Evolutionary conservation across 1,140 invertebrate species (phyloP).

Genomic region (Drosophila ercepeae): DNA sequence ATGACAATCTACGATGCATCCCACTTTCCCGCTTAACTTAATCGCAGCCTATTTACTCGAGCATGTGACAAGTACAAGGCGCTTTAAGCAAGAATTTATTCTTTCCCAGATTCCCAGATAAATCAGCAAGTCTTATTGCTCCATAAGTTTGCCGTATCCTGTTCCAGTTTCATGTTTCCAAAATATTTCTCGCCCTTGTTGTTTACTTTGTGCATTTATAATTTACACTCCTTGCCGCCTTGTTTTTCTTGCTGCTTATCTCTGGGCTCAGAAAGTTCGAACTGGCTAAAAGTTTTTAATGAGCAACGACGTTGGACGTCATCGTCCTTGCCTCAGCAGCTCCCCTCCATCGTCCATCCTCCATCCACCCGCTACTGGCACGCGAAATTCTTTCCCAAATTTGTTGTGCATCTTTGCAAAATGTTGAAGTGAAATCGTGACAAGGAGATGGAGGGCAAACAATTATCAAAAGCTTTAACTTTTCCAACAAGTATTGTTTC

Average conservation of each 20-base stretch:
- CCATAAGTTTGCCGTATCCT: constrained; percentile 10
- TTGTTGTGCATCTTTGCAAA: constrained; percentile 45
- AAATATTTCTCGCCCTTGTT: constrained; percentile 34
- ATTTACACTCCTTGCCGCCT: constrained; percentile 45
- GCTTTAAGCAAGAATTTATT: constrained; percentile 13
- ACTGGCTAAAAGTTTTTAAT: constrained; percentile 74
- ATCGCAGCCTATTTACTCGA: constrained; percentile 20
- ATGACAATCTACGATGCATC: constrained; percentile 7
- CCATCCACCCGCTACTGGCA: constrained; percentile 9
- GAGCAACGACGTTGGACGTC: constrained; percentile 74
- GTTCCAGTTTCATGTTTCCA: constrained; percentile 48
- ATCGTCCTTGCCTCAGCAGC: constrained; percentile 31
- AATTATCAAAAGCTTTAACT: constrained; percentile 47
- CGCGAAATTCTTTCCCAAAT: constrained; percentile 39
- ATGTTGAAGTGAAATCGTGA: constrained; percentile 28
- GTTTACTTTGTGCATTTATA: constrained; percentile 72
- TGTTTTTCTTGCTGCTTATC: constrained; percentile 65
- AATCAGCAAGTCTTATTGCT: constrained; percentile 18
- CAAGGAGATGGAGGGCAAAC: constrained; percentile 31
- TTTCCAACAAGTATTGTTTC: constrained; percentile 28
- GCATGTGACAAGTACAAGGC: not conserved
- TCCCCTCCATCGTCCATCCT: not conserved
- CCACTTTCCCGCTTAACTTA: constrained; percentile 1
- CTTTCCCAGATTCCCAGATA: constrained; percentile 3
- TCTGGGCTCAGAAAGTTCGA: constrained; percentile 66